Percentiles rank a stretch among this genome's conserved stretches.
These are phyloP conservation scores for Plebejus anna DNA, from an alignment of 2,888 invertebrate genomes.

Conservation along the genomic window DNA sequence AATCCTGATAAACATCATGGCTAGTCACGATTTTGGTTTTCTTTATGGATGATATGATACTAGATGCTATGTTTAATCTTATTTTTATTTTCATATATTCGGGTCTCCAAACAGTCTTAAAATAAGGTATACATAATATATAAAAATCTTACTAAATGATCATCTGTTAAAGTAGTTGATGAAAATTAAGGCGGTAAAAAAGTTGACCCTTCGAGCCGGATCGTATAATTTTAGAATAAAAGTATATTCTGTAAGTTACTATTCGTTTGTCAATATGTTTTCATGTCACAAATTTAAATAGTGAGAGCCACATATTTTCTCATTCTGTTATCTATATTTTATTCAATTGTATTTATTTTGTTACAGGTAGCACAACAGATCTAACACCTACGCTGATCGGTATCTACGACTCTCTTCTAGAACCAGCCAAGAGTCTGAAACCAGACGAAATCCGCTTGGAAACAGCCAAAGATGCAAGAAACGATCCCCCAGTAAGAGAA, in stretches of 20 bases:
- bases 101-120: too few relatives aligned
- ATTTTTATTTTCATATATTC: too few relatives aligned
- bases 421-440: slow-evolving; percentile 61
- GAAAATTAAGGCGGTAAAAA: background rate
- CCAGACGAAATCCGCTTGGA: slow-evolving; percentile 57
- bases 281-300: too few relatives aligned
- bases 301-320: too few relatives aligned
- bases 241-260: too few relatives aligned
- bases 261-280: too few relatives aligned
- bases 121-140: too few relatives aligned
- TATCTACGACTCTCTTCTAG: slow-evolving; percentile 90
- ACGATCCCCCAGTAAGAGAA: slow-evolving; percentile 62
- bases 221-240: background rate
- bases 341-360: slow-evolving; percentile 44
- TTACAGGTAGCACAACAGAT: slow-evolving; percentile 92
- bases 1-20: slow-evolving; percentile 41
- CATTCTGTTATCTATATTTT: too few relatives aligned
- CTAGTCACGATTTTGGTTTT: slow-evolving; percentile 31
- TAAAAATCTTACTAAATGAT: too few relatives aligned
- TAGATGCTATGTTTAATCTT: background rate
- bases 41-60: slow-evolving; percentile 25
- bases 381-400: slow-evolving; percentile 91
- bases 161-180: background rate
- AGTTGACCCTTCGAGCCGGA: background rate
- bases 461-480: slow-evolving; percentile 74